Base-by-base conservation (phyloP, 2,888 invertebrate species). In the Eugnorisma glareosa region DNA sequence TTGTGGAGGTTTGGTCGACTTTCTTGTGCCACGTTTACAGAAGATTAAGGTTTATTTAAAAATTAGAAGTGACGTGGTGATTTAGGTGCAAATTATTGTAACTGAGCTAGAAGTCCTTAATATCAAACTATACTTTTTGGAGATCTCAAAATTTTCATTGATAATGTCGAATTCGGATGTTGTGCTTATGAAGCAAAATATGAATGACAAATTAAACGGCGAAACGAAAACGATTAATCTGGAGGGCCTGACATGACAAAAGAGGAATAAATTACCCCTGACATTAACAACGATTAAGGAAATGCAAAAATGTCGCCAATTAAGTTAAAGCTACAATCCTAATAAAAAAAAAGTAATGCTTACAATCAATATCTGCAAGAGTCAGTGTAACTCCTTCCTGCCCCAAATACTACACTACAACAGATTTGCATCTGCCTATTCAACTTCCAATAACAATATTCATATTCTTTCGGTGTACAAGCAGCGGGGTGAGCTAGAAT, bases 401-500 rank as follows among this genome's bases (percentile, higher is more conserved):
- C 8, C 15, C 1, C 40, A 57, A 71, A 54, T 24, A 71, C 31
- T 35, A 59, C 28, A 67, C 43, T 37, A 40, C 35, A 24, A 71
- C 18, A 54, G n/a, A 76, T 81, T 81, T 59, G 7, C 67, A 84
- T 74, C 35, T 61, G 28, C 0, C 40, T 35, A 28, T 68, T 63
- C 59, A 67, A 71, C 59, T 54, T 67, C 61, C 18, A 71, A 86
- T 67, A 80, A 84, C 51, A 83, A 72, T 79, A 76, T 76, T 82
- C 76, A 67, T 75, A 76, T 69, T 85, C 75, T 37, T 85, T 75
- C 82, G 75, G 86, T 89, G 87, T 85, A 83, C 88, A 67, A 75
- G 68, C 57, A 73, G 67, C 73, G 69, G 77, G 79, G 79, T 84
- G 83, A 73, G 72, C 80, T 77, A 86, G 84, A 83, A 86, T 80